Evolutionary conservation across 2,797 vertebrate genomes (phyloP).

Genomic region (Sitta carolinensis): DNA sequence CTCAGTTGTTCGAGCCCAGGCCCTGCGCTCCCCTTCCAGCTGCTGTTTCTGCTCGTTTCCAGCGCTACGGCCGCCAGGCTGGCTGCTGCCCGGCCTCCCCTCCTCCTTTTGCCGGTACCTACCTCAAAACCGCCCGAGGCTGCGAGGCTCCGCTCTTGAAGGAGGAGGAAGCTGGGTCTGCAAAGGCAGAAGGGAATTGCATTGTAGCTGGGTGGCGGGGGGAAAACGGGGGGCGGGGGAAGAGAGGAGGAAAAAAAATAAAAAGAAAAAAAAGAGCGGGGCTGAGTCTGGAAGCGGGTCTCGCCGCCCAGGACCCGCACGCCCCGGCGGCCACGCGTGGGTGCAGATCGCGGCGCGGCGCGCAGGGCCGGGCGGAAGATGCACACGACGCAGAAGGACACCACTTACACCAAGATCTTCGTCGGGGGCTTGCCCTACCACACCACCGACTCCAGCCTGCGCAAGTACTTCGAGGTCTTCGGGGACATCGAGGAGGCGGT

Average conservation of each 20-base stretch:
- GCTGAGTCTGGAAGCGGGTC: conserved; percentile 13
- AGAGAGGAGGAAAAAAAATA: neutral
- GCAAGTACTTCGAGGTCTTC: conserved; percentile 96
- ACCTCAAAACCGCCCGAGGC: conserved; percentile 34
- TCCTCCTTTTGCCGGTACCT: neutral
- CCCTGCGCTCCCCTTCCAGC: neutral
- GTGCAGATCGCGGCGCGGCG: conserved; percentile 21
- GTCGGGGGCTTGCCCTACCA: conserved; percentile 96
- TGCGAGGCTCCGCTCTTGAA: neutral
- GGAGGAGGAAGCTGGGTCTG: conserved; percentile 17
- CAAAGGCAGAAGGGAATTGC: conserved; percentile 3
- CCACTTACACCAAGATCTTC: conserved; percentile 97
- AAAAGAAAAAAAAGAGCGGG: conserved; percentile 7
- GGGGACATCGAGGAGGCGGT: conserved; percentile 97
- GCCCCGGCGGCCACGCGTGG: conserved; percentile 39
- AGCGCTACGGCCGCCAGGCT: neutral
- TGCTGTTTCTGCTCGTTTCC: neutral
- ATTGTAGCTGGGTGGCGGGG: neutral
- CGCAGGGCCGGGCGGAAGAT: conserved; percentile 78
- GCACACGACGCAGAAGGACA: conserved; percentile 98
- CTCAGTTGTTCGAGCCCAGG: neutral
- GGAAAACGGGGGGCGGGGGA: neutral
- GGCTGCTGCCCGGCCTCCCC: neutral
- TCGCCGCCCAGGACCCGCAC: conserved; percentile 30
- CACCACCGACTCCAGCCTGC: conserved; percentile 94